Conservation (phyloP, 2,113 vertebrate genomes). For the Pedetes capensis region DNA sequence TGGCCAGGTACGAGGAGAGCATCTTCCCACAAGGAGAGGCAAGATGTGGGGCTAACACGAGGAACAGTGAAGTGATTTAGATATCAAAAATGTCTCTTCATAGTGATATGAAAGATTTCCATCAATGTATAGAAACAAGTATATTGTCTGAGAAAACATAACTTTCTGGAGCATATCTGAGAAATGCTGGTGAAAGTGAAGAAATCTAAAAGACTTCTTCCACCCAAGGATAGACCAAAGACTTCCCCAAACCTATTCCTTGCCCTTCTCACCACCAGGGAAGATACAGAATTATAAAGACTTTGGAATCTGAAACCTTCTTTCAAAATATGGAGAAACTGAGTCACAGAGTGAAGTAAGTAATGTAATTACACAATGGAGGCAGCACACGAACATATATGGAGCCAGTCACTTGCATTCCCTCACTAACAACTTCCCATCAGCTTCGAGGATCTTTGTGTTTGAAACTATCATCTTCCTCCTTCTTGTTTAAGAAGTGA, state of each 20-base stretch:
- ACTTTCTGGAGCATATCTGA: not conserved
- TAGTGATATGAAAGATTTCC: not conserved
- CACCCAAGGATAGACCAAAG: not conserved
- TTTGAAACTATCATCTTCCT: not conserved
- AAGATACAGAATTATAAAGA: not conserved
- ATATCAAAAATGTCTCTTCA: not conserved
- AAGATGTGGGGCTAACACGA: not conserved
- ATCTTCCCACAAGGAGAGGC: not conserved
- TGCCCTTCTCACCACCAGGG: not conserved
- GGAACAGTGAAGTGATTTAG: not conserved
- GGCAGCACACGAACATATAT: not conserved
- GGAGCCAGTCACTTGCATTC: not conserved
- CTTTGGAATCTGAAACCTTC: not conserved
- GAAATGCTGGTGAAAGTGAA: not conserved
- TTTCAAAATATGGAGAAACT: slow-evolving; percentile 30
- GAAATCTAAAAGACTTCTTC: not conserved
- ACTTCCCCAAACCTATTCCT: not conserved
- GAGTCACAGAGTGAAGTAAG: not conserved
- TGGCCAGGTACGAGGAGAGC: not conserved
- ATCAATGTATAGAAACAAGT: not conserved
- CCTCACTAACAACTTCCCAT: not conserved
- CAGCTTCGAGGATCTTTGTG: not conserved
- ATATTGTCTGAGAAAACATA: not conserved
- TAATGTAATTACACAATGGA: not conserved
- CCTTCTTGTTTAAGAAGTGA: not conserved